phyloP scores from a whole-genome alignment of 2,113 vertebrate genomes.

The Cricetomys ansorgei region DNA sequence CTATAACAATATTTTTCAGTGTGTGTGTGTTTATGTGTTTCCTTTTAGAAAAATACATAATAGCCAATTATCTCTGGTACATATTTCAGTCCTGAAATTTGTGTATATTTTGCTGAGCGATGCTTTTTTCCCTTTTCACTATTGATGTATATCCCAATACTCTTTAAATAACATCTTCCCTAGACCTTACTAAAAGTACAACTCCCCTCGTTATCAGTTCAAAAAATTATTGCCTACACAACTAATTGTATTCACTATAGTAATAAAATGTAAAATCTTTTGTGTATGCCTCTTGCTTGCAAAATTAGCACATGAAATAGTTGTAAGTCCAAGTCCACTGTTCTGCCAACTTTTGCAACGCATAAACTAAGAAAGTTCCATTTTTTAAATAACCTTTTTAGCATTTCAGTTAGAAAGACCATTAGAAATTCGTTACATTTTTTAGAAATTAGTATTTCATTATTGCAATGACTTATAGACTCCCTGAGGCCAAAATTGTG shows the following conservation, averaged over 20 bases:
- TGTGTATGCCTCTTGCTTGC: neutral
- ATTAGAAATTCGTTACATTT: neutral
- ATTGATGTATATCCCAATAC: neutral
- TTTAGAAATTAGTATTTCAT: conserved; percentile 32
- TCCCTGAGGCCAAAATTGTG: neutral
- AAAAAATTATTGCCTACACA: neutral
- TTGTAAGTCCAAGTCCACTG: neutral
- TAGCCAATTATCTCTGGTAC: neutral
- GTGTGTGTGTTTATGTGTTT: neutral
- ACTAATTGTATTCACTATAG: neutral
- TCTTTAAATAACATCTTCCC: neutral
- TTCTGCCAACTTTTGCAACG: neutral
- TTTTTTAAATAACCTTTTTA: neutral
- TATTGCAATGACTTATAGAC: neutral
- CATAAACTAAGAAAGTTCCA: neutral
- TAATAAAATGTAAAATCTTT: neutral
- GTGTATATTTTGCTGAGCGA: neutral
- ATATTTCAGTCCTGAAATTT: neutral
- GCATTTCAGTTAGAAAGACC: conserved; percentile 8
- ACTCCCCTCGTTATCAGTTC: neutral
- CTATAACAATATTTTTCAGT: neutral
- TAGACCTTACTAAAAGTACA: neutral
- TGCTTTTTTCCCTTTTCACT: neutral
- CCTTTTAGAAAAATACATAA: neutral
- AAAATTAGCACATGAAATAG: conserved; percentile 12